These are phyloP conservation scores for Crepidodera aurea DNA, from an alignment of 2,888 invertebrate species.

Conservation along the genomic window DNA sequence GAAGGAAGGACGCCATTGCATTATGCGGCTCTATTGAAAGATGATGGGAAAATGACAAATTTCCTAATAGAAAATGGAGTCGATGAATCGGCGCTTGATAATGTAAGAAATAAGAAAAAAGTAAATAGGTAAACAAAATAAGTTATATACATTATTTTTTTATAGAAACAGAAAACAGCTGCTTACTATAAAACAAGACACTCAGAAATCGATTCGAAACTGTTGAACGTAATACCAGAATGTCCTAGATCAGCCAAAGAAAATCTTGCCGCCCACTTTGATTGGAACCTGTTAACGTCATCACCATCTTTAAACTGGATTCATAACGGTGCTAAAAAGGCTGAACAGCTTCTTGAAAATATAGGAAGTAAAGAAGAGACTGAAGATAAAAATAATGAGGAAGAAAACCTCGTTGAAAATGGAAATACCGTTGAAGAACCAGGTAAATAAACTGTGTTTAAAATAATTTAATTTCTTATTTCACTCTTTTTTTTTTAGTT, in stretches of 20 bases:
- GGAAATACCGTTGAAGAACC: constrained; percentile 4
- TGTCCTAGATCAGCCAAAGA: constrained; percentile 81
- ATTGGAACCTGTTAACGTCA: constrained; percentile 73
- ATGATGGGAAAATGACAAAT: constrained; percentile 79
- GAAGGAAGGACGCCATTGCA: constrained; percentile 89
- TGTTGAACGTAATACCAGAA: constrained; percentile 77
- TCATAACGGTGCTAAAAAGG: constrained; percentile 45
- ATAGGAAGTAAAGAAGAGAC: constrained; percentile 44
- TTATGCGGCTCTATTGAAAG: constrained; percentile 83
- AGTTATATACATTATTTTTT: too few relatives aligned
- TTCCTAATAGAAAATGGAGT: constrained; percentile 83
- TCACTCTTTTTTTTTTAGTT: constrained; percentile 32
- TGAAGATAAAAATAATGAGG: constrained; percentile 20
- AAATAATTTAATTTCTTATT: too few relatives aligned
- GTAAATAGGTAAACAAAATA: too few relatives aligned
- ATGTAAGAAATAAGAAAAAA: constrained; percentile 69
- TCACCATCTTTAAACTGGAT: constrained; percentile 53
- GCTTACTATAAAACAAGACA: constrained; percentile 79
- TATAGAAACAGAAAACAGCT: constrained; percentile 84
- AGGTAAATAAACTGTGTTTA: not conserved
- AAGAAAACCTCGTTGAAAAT: constrained; percentile 43
- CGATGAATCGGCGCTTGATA: constrained; percentile 83
- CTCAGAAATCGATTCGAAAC: constrained; percentile 78
- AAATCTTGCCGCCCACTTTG: constrained; percentile 74
- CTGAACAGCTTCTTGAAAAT: constrained; percentile 27